Evolutionary conservation across 2,797 vertebrate species (phyloP).

Genomic region (Cottoperca gobio): DNA sequence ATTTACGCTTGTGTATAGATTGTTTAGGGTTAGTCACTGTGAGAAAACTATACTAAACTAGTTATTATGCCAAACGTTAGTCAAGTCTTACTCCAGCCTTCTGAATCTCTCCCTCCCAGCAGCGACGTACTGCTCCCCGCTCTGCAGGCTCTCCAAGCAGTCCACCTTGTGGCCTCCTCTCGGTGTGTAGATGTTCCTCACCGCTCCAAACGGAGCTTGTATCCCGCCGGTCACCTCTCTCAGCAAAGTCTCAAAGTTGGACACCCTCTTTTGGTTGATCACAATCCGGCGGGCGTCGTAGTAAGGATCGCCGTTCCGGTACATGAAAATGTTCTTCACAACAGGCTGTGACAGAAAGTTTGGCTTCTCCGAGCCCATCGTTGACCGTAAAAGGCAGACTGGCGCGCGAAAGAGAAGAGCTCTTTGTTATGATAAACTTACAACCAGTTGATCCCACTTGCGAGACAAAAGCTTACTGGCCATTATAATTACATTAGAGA

Average conservation of each 20-base stretch:
- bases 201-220: slow-evolving; percentile 94
- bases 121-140: slow-evolving; percentile 95
- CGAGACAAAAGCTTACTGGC: not conserved
- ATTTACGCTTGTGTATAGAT: not conserved
- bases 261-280: slow-evolving; percentile 92
- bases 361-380: slow-evolving; percentile 82
- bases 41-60: not conserved
- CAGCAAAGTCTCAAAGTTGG: slow-evolving; percentile 93
- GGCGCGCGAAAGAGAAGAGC: slow-evolving; percentile 1
- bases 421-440: slow-evolving; percentile 19
- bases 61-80: not conserved
- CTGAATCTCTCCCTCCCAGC: slow-evolving; percentile 95
- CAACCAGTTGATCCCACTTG: slow-evolving; percentile 15
- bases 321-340: slow-evolving; percentile 94
- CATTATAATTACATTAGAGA: slow-evolving; percentile 51
- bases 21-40: not conserved
- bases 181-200: slow-evolving; percentile 96
- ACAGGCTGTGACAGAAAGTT: slow-evolving; percentile 90
- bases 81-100: slow-evolving; percentile 91
- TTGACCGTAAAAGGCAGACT: slow-evolving; percentile 40
- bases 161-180: slow-evolving; percentile 90
- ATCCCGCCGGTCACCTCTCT: slow-evolving; percentile 93
- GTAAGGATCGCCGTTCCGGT: slow-evolving; percentile 94
- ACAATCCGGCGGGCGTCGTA: slow-evolving; percentile 93
- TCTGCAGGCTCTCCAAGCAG: slow-evolving; percentile 89